These are phyloP conservation scores for Thereuonema tuberculata DNA, from an alignment of 1,140 invertebrate species.

Conservation along the genomic window DNA sequence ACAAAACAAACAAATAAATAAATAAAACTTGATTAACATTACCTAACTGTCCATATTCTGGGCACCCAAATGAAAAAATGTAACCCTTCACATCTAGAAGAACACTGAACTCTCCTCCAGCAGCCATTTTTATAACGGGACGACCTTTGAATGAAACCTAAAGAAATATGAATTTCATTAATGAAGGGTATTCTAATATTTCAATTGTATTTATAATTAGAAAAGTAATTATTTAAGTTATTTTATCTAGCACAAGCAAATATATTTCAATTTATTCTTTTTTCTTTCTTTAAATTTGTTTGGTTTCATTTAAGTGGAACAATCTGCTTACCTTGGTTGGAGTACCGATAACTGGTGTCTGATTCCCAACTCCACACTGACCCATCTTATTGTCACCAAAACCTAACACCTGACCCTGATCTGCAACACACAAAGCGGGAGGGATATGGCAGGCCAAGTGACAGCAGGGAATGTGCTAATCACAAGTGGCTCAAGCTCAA, in stretches of 20 bases:
- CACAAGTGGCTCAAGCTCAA: too few species aligned
- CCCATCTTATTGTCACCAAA: slow-evolving; percentile 83
- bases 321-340: slow-evolving; percentile 57
- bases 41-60: slow-evolving; percentile 80
- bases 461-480: too few species aligned
- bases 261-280: too few species aligned
- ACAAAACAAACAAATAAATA: too few species aligned
- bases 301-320: background rate
- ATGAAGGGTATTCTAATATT: too few species aligned
- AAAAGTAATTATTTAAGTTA: too few species aligned
- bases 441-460: too few species aligned
- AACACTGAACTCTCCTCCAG: slow-evolving; percentile 82
- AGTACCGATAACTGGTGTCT: slow-evolving; percentile 44
- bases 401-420: slow-evolving; percentile 67
- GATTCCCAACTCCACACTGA: slow-evolving; percentile 72
- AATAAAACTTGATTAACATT: too few species aligned
- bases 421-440: slow-evolving; percentile 29
- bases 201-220: too few species aligned
- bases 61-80: slow-evolving; percentile 77
- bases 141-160: slow-evolving; percentile 44
- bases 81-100: slow-evolving; percentile 76
- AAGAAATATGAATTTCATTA: too few species aligned
- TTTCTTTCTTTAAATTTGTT: too few species aligned
- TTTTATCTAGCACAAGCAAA: too few species aligned
- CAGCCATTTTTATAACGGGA: slow-evolving; percentile 66